Conservation (phyloP, 2,113 vertebrate species). For the Talpa occidentalis region DNA sequence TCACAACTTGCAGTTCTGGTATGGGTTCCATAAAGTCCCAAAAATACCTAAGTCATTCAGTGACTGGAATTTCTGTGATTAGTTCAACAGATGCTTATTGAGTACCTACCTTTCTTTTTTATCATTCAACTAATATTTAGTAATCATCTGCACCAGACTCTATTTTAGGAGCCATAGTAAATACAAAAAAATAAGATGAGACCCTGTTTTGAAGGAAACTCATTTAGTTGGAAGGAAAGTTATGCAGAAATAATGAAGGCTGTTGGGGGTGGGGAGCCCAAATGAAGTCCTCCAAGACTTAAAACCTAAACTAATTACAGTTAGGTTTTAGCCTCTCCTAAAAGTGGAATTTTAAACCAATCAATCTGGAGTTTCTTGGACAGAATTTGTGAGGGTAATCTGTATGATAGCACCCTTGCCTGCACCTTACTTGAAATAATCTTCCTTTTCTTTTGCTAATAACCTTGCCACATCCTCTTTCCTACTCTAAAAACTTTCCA, state of each 20-base stretch:
- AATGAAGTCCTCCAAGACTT: no score
- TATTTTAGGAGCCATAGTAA: constrained; percentile 3
- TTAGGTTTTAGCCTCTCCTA: not conserved
- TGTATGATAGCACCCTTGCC: not conserved
- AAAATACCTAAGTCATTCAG: not conserved
- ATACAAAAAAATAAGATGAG: not conserved
- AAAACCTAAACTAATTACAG: not conserved
- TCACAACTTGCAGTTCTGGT: not conserved
- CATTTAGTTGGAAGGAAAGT: not conserved
- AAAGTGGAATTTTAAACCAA: not conserved
- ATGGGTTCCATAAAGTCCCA: not conserved
- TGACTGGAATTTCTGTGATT: not conserved
- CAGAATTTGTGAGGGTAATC: not conserved
- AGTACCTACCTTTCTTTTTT: not conserved
- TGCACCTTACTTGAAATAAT: not conserved
- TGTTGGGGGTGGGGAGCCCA: no score
- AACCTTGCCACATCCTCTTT: not conserved
- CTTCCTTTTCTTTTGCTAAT: not conserved
- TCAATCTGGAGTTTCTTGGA: not conserved
- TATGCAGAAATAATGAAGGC: not conserved
- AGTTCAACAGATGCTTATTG: not conserved
- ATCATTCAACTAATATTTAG: not conserved
- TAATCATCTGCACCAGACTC: not conserved
- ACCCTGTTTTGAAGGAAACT: not conserved
- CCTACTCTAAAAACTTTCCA: not conserved